A percentile compares a stretch with the other conserved stretches of the same genome.
Conservation (phyloP, 2,888 invertebrate species). For the Trissonchulus latispiculum region DNA sequence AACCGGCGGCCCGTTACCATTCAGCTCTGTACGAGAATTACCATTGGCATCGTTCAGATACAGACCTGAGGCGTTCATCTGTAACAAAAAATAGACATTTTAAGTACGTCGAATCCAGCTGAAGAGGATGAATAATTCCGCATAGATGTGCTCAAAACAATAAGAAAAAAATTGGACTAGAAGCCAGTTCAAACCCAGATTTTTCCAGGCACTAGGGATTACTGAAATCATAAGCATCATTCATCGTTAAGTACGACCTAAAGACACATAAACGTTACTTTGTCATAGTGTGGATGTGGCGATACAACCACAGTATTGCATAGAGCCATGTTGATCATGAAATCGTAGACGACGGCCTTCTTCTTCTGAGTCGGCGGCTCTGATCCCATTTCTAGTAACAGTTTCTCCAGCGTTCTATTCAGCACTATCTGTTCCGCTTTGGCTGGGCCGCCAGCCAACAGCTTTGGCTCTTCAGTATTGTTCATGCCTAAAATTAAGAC, state of each 20-base stretch:
- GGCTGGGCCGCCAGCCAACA: neutral
- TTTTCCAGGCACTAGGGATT: too few species aligned
- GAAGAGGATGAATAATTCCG: too few species aligned
- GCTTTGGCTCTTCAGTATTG: neutral
- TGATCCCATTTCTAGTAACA: neutral
- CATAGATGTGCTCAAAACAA: too few species aligned
- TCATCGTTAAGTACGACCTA: too few species aligned
- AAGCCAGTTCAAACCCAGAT: too few species aligned
- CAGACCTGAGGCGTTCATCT: conserved; percentile 52
- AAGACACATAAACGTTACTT: too few species aligned
- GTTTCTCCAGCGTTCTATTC: neutral
- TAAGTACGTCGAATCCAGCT: too few species aligned
- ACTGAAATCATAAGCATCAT: too few species aligned
- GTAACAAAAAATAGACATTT: conserved; percentile 30
- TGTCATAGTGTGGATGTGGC: conserved; percentile 63
- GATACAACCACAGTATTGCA: conserved; percentile 96
- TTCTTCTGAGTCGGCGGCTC: neutral
- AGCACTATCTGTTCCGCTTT: conserved; percentile 1
- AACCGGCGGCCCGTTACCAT: too few species aligned
- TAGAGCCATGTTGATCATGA: conserved; percentile 75
- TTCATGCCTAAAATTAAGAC: neutral
- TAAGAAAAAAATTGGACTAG: too few species aligned
- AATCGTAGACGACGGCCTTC: conserved; percentile 46
- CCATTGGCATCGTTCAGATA: too few species aligned
- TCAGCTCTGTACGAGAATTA: too few species aligned